Base-by-base conservation (phyloP, 2,888 invertebrate species). In the Luperina nickerlii region DNA sequence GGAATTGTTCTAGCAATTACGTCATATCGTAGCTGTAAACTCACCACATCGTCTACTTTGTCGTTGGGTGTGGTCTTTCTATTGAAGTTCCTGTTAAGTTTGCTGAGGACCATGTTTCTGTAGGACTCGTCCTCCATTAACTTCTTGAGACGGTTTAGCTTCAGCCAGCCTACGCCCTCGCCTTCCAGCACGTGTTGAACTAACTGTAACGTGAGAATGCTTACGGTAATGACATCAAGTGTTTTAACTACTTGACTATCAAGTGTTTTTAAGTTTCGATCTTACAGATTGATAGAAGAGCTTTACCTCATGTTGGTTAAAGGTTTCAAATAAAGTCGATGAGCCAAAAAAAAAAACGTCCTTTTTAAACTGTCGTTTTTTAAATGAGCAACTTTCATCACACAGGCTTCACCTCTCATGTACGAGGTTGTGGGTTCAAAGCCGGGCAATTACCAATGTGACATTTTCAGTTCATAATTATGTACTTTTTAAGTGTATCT, bases 101-200 rank as follows among this genome's bases (percentile, higher is more conserved):
- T 99, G 88, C 99, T 99, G 71, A 99, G 98, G 63, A 99, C 99
- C 96, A 99, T 98, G 93, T 99, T 99, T 60, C 99, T 97, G 95
- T 99, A 99, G 70, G 99, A 99, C 95, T 99, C 99, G 94, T 99
- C 99, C 94, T 99, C 99, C 99, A 99, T 99, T 51, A 99, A 96
- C 92, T 99, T 99, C 93, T 98, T 99, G 73, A 99, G 97, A 45
- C 99, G 97, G 92, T 98, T 99, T 32, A 99, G 96, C 94, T 99
- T 99, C 71, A 99, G 97, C 99, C 99, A 99, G 32, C 99, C 99
- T 0, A 99, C 98, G 0, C 99, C 99, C 95, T 99, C 99, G 7
- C 99, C 99, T 84, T 98, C 98, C 77, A 99, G 94, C 3, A 99
- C 99, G 94, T 98, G 98, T 92, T 97, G 98, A 0, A 99, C 98